These are phyloP conservation scores for Astyanax mexicanus DNA, from an alignment of 2,797 vertebrate species.

Conservation along the genomic window DNA sequence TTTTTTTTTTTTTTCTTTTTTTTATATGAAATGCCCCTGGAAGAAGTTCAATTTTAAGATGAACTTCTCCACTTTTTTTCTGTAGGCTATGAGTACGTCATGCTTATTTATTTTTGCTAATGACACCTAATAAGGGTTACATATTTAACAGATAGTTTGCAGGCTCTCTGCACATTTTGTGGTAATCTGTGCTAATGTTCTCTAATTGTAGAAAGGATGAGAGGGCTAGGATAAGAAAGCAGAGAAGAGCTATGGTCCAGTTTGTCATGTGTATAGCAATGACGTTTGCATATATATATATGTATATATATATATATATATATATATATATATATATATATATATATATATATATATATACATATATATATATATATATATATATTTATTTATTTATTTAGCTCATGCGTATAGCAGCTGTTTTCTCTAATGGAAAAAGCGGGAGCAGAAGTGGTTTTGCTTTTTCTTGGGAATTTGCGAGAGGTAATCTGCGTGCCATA, in stretches of 20 bases:
- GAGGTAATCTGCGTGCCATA: conserved; percentile 4
- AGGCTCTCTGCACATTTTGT: background rate
- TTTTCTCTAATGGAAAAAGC: background rate
- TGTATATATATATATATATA: too few species aligned
- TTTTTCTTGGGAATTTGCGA: background rate
- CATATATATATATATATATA: background rate
- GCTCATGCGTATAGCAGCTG: background rate
- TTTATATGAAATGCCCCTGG: too few species aligned
- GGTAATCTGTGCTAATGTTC: background rate
- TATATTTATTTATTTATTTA: background rate
- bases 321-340: too few species aligned
- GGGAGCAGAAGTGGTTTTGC: background rate
- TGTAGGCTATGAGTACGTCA: too few species aligned
- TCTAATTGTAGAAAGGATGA: background rate
- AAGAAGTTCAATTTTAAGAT: too few species aligned
- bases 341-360: too few species aligned
- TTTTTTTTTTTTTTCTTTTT: too few species aligned
- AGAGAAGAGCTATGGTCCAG: background rate
- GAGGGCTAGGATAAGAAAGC: too few species aligned
- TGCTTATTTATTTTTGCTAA: too few species aligned
- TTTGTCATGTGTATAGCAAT: background rate
- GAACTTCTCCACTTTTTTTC: too few species aligned
- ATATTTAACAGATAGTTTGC: background rate
- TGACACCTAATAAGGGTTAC: too few species aligned
- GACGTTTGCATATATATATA: too few species aligned